Percentiles rank a stretch among this genome's conserved stretches.
Conservation (phyloP, 1,140 invertebrate species). For the Chymomyza costata region DNA sequence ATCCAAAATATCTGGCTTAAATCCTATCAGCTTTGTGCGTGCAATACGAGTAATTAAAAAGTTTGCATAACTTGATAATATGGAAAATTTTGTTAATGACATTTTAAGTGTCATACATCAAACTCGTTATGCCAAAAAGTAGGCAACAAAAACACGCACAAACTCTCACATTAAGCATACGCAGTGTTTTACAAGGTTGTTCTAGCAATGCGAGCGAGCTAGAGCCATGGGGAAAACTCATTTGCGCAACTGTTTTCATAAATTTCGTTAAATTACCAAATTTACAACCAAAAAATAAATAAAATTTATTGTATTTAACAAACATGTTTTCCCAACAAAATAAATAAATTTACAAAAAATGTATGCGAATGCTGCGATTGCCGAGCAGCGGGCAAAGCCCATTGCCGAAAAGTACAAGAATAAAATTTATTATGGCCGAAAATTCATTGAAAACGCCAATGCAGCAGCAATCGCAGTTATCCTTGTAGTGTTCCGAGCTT, state of each 20-base stretch:
- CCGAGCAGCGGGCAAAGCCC: constrained; percentile 3
- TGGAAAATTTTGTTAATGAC: no score
- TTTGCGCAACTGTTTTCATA: constrained; percentile 22
- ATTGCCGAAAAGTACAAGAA: constrained; percentile 34
- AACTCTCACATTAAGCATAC: constrained; percentile 21
- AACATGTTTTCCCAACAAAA: constrained; percentile 50
- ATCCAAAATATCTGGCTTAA: no score
- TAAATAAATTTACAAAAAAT: constrained; percentile 48
- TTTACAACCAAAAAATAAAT: constrained; percentile 26
- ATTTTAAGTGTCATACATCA: no score
- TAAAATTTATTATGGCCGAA: constrained; percentile 51
- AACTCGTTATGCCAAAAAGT: no score
- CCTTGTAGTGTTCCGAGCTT: no score
- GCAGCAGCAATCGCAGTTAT: constrained; percentile 26
- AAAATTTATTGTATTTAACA: constrained; percentile 57
- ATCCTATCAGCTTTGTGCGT: no score
- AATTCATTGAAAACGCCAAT: constrained; percentile 51
- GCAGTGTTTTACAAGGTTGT: constrained; percentile 13
- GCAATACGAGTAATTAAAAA: no score
- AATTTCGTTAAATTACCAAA: constrained; percentile 37
- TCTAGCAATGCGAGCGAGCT: no score
- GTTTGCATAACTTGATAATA: no score
- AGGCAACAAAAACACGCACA: no score
- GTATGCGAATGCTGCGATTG: constrained; percentile 9
- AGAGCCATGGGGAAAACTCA: no score